Conservation (phyloP, 2,797 vertebrate genomes). For the Pogonophryne albipinna region DNA sequence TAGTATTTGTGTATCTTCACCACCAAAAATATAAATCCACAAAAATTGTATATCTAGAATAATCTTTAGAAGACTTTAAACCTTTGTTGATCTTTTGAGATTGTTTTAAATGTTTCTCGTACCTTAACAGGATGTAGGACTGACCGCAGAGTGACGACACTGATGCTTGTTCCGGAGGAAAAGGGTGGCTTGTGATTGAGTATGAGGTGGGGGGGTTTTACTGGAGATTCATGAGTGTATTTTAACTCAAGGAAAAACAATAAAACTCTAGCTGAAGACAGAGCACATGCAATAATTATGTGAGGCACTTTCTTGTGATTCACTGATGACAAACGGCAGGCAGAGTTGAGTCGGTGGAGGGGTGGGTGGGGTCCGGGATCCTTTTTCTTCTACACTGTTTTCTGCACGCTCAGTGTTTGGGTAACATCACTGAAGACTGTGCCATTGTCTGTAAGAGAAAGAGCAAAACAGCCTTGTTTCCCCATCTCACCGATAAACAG, state of each 20-base stretch:
- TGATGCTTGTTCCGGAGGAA: not conserved
- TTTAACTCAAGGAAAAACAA: not conserved
- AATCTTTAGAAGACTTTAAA: constrained; percentile 15
- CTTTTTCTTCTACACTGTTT: constrained; percentile 6
- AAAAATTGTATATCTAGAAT: constrained; percentile 18
- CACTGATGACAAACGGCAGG: constrained; percentile 55
- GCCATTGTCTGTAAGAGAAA: constrained; percentile 86
- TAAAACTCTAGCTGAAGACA: constrained; percentile 30
- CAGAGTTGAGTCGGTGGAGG: constrained; percentile 24
- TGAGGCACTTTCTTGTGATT: constrained; percentile 76
- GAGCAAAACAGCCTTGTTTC: constrained; percentile 5
- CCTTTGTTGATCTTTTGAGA: not conserved
- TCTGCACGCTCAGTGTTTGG: constrained; percentile 86
- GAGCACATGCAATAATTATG: constrained; percentile 48
- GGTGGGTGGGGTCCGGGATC: constrained; percentile 34
- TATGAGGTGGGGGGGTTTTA: not conserved
- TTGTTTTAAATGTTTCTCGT: not conserved
- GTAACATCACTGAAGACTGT: constrained; percentile 90
- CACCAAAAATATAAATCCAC: constrained; percentile 35
- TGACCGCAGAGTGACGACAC: not conserved
- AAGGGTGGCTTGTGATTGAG: constrained; percentile 5
- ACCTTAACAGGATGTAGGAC: not conserved
- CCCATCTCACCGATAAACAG: constrained; percentile 2
- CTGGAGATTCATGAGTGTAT: not conserved
- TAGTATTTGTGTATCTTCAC: not conserved